Base-by-base conservation (phyloP, 2,113 vertebrate genomes). In the Thymallus thymallus region DNA sequence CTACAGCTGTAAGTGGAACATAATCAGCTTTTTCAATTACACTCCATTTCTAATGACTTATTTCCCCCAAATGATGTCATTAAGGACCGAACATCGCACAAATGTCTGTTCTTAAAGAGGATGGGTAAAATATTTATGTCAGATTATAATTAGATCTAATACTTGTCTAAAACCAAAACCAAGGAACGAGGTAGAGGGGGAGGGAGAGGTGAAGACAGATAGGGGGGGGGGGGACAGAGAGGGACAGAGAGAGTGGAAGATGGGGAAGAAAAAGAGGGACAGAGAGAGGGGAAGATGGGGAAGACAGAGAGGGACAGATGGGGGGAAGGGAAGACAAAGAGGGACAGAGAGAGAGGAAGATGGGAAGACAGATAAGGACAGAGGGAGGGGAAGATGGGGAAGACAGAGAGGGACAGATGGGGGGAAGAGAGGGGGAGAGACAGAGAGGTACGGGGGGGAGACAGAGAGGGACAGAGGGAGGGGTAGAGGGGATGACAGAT, bases 1-100 rank as follows among this genome's bases (percentile, higher is more conserved):
- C 60, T 26, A 62, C 22, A 26, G 60, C 23, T 29, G 12, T 14
- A 23, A 64, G 26, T 2, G 65, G 30, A 86, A 85, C 81, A 73
- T 90, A 88, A 91, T 90, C 81, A 90, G 80, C 84, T 88, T 90
- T 88, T 77, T 78, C 88, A 88, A 90, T 91, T 87, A 91, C 81
- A 84, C 85, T 91, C 84, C 84, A 88, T 91, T 85, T 88, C 84
- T 71, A 85, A 76, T 82, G 88, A 90, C 87, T 91, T 90, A 88
- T 90, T 89, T 81, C 70, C 73, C 88, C 76, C 80, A 81, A 85
- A 90, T 85, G 83, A 74, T 80, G 82, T 88, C 87, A 86, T 76
- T 85, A 87, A 90, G 87, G 84, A 64, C 24, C 9, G 80, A 75
- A 81, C 82, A 86, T 83, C 78, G 71, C 84, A 86, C 84, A 91